phyloP scores from a whole-genome alignment of 2,888 invertebrate species.

The Cantharis rustica region DNA sequence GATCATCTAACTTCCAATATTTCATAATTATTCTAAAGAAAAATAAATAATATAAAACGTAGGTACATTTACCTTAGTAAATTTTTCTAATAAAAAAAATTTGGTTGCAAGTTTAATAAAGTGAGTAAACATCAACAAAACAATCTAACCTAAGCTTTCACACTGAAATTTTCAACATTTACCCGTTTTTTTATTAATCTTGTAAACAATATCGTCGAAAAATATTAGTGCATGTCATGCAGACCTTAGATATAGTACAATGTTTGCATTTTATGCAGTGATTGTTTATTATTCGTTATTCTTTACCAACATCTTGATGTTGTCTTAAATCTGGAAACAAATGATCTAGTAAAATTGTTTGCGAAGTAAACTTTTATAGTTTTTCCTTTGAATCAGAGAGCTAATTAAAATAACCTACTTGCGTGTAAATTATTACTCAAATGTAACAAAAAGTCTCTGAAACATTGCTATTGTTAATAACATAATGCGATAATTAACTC shows the following conservation, averaged over 20 bases:
- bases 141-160: no score
- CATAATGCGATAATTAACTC: not conserved
- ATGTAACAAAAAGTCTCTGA: not conserved
- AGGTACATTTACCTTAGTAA: no score
- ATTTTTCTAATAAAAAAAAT: no score
- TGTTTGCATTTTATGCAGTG: not conserved
- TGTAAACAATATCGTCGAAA: no score
- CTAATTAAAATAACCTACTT: conserved; percentile 2
- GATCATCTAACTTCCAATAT: no score
- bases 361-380: not conserved
- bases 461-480: not conserved
- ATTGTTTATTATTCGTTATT: not conserved
- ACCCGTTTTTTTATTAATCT: no score
- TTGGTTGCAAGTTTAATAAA: no score
- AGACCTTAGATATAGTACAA: not conserved
- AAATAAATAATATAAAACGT: no score
- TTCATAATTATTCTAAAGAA: no score
- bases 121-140: no score
- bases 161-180: no score
- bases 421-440: not conserved
- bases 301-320: not conserved
- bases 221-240: no score
- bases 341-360: not conserved
- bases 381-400: not conserved
- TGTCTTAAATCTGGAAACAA: not conserved